A percentile compares a stretch with the other conserved stretches of the same genome.
These are phyloP conservation scores for Hipparchia semele DNA, from an alignment of 2,888 invertebrate species.

Conservation along the genomic window DNA sequence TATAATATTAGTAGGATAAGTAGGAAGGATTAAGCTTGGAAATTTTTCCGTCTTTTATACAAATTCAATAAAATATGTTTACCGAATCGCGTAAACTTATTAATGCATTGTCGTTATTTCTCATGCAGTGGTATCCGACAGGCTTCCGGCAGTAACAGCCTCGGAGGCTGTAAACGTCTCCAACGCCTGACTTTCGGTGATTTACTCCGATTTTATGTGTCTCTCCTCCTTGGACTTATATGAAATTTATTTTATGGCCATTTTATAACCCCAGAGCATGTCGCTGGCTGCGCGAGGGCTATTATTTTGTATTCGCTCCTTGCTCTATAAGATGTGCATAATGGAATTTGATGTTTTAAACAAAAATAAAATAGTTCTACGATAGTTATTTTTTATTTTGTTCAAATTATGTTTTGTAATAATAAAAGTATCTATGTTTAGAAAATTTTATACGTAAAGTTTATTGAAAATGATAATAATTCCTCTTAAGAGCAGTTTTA, in stretches of 20 bases:
- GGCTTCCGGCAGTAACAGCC: constrained; percentile 75
- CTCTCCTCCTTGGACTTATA: constrained; percentile 74
- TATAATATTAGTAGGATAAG: too few species aligned
- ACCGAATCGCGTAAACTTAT: constrained; percentile 3
- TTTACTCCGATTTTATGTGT: constrained; percentile 82
- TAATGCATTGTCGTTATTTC: constrained; percentile 56
- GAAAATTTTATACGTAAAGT: too few species aligned
- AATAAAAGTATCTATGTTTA: too few species aligned
- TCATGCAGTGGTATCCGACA: constrained; percentile 62
- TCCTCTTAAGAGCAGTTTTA: background rate
- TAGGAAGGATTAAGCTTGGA: too few species aligned
- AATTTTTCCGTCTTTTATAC: background rate
- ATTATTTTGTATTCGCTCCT: constrained; percentile 23
- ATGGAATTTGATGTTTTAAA: constrained; percentile 21
- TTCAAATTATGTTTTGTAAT: too few species aligned
- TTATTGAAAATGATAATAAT: too few species aligned
- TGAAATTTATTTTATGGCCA: constrained; percentile 79
- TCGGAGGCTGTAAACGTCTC: constrained; percentile 78
- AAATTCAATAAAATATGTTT: background rate
- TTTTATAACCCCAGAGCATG: constrained; percentile 75
- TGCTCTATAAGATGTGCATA: constrained; percentile 23
- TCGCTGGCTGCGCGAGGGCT: constrained; percentile 51
- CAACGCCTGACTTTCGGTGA: constrained; percentile 78
- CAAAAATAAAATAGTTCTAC: background rate
- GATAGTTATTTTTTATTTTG: too few species aligned